These are phyloP conservation scores for Dendropsophus ebraccatus DNA, from an alignment of 2,113 vertebrate genomes.

Conservation along the genomic window DNA sequence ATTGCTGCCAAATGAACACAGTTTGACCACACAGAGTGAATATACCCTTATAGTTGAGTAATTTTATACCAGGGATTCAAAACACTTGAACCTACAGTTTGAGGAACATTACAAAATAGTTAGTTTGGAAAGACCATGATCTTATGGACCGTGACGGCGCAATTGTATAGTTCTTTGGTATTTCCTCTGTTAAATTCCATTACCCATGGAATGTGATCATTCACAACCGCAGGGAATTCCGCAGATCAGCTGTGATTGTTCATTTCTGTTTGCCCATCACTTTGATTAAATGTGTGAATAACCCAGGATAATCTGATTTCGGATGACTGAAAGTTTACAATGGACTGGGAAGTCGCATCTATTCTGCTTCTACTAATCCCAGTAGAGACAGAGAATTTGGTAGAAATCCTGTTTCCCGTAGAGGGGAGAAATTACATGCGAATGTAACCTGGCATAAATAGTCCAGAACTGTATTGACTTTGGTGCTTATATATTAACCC, in stretches of 20 bases:
- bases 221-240: too few species aligned
- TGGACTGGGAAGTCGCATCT: background rate
- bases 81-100: background rate
- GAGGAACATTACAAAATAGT: background rate
- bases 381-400: background rate
- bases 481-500: background rate
- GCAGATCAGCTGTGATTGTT: constrained; percentile 12
- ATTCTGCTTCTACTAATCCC: constrained; percentile 13
- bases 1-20: too few species aligned
- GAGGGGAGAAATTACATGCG: background rate
- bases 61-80: background rate
- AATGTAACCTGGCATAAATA: background rate
- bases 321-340: background rate
- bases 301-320: background rate
- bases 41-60: background rate
- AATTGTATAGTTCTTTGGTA: too few species aligned
- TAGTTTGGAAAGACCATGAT: background rate
- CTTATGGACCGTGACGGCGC: too few species aligned
- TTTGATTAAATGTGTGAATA: constrained; percentile 26
- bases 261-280: background rate
- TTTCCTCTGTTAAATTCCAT: background rate
- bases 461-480: background rate
- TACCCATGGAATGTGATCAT: background rate
- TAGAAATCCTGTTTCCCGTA: background rate
- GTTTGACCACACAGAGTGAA: too few species aligned